Evolutionary conservation across 2,113 vertebrate genomes (phyloP).

Genomic region (Grallaria varia): DNA sequence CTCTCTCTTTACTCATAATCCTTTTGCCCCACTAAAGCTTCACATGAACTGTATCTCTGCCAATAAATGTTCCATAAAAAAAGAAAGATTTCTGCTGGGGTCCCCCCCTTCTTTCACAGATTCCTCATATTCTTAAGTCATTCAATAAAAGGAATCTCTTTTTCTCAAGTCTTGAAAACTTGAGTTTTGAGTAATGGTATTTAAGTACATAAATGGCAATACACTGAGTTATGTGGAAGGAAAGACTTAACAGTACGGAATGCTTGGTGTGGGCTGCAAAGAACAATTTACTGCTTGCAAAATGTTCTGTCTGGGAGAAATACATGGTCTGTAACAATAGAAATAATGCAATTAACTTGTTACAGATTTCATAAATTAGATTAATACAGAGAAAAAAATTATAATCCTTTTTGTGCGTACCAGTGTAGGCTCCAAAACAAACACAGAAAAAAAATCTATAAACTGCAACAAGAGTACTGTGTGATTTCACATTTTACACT

Average conservation of each 20-base stretch:
- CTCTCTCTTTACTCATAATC: neutral
- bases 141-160: neutral
- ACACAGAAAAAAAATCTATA: neutral
- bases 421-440: conserved; percentile 24
- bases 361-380: conserved; percentile 6
- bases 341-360: conserved; percentile 14
- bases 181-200: neutral
- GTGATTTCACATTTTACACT: neutral
- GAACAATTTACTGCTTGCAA: neutral
- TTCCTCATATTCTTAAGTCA: neutral
- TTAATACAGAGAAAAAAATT: neutral
- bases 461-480: neutral
- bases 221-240: neutral
- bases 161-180: neutral
- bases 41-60: neutral
- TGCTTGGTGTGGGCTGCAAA: conserved; percentile 9
- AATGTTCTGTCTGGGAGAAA: neutral
- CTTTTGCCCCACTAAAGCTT: neutral
- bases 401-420: neutral
- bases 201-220: conserved; percentile 42
- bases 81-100: neutral
- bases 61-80: neutral
- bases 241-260: conserved; percentile 5
- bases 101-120: neutral
- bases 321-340: neutral